These are phyloP conservation scores for Arvicanthis niloticus DNA, from an alignment of 2,113 vertebrate species.

Conservation along the genomic window DNA sequence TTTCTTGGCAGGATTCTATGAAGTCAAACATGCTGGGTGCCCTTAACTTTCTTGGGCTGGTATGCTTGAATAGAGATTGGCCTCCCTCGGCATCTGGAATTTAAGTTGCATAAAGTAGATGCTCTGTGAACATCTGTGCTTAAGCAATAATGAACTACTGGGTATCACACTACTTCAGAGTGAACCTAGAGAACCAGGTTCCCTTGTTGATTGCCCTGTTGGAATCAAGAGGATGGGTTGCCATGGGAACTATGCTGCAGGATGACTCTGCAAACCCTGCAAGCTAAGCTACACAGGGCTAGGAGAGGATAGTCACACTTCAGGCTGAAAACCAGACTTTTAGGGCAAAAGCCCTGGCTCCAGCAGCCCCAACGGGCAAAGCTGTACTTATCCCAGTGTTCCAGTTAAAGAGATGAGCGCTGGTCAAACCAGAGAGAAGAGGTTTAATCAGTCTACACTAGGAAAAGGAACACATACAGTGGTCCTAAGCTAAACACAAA, in stretches of 20 bases:
- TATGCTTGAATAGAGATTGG: not conserved
- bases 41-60: not conserved
- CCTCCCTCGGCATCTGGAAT: not conserved
- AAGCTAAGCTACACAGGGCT: not conserved
- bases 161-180: not conserved
- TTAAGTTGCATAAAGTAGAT: accelerated
- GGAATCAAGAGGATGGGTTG: not conserved
- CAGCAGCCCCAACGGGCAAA: too few species aligned
- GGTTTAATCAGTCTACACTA: not conserved
- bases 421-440: not conserved
- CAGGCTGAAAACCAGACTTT: not conserved
- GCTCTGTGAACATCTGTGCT: not conserved
- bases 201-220: not conserved
- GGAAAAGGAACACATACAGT: not conserved
- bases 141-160: not conserved
- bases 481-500: not conserved
- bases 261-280: not conserved
- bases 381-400: not conserved
- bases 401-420: not conserved
- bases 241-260: not conserved
- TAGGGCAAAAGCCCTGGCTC: not conserved
- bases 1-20: not conserved
- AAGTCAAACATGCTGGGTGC: not conserved
- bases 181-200: not conserved
- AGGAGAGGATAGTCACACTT: not conserved